phyloP scores from a whole-genome alignment of 2,797 vertebrate species.

The Urosaurus nigricauda region DNA sequence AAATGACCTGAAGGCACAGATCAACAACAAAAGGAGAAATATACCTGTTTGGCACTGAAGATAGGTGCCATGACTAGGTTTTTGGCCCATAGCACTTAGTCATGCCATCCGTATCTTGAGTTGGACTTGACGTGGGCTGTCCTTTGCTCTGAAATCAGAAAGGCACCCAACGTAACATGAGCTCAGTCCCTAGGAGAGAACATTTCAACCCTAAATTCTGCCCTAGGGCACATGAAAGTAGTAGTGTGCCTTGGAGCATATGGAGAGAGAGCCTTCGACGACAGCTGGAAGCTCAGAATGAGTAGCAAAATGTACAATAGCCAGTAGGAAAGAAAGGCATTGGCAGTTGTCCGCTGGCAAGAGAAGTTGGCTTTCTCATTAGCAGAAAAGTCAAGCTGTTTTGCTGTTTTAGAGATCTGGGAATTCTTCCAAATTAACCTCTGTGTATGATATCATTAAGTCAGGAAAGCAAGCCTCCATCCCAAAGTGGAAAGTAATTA shows the following conservation, averaged over 20 bases:
- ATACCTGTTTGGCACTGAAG: too few relatives aligned
- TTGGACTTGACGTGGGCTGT: too few relatives aligned
- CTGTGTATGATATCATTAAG: neutral
- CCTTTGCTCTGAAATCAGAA: too few relatives aligned
- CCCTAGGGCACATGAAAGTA: neutral
- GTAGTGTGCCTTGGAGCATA: neutral
- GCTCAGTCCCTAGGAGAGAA: too few relatives aligned
- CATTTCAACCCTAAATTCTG: too few relatives aligned
- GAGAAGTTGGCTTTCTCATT: neutral
- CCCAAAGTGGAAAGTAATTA: neutral
- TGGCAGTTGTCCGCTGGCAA: neutral
- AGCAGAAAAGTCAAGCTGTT: neutral
- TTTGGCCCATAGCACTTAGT: too few relatives aligned
- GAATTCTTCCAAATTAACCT: constrained; percentile 27
- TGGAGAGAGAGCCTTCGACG: neutral
- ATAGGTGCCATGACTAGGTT: too few relatives aligned
- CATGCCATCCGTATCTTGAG: too few relatives aligned
- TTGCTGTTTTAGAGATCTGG: constrained; percentile 4
- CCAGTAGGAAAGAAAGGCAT: neutral
- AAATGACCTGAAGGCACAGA: too few relatives aligned
- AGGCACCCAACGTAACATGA: too few relatives aligned
- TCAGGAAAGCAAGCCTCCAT: neutral
- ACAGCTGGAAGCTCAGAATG: neutral
- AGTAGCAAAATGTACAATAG: neutral
- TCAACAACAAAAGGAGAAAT: too few relatives aligned